Evolutionary conservation across 2,888 invertebrate genomes (phyloP), one percentile per base, ranked within the genome.

Genomic region (Melanotus villosus): DNA sequence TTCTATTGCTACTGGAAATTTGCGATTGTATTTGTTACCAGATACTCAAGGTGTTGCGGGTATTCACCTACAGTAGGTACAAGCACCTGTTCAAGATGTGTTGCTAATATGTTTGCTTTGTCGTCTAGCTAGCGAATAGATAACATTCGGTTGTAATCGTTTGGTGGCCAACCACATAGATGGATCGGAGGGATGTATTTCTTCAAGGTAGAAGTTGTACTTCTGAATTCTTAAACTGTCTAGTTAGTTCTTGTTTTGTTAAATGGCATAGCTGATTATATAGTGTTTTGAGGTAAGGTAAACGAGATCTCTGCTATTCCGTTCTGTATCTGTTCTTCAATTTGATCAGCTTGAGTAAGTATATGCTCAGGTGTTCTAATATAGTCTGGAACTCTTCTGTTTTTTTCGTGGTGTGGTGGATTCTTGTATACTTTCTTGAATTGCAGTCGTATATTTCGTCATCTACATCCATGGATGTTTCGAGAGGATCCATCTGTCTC

Each of bases 101-200:
- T 43, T 43, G 43, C 43, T 19, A 43, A 2, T 43, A 43, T 3
- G 4, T 38, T 52, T 52, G 21, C 52, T 52, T 52, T 14, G 7
- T 52, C 52, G 7, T 21, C 21, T 12, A 10, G 12, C 9, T 12
- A 30, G 10, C 14, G 52, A 30, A 30, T 23, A 30, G 23, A 52
- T 52, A 4, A 52, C 23, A 30, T 52, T 52, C 30, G 56, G 56
- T 56, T 56, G 56, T 5, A 56, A 6, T 34, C 34, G 32, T 19
- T 38, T 18, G 9, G 36, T 34, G 34, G 36, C 18, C 6, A 36
- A 30, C 56, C 56, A 56, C 56, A 56, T 56, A 2, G 56, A 36
- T 16, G 36, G 16, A 21, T 56, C 36, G 16, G 18, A 9, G 2
- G 36, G 56, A 9, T 19, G 19, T 38, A 56, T 36, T 36, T 30